Conservation (phyloP, 2,797 vertebrate genomes). For the Miichthys miiuy region DNA sequence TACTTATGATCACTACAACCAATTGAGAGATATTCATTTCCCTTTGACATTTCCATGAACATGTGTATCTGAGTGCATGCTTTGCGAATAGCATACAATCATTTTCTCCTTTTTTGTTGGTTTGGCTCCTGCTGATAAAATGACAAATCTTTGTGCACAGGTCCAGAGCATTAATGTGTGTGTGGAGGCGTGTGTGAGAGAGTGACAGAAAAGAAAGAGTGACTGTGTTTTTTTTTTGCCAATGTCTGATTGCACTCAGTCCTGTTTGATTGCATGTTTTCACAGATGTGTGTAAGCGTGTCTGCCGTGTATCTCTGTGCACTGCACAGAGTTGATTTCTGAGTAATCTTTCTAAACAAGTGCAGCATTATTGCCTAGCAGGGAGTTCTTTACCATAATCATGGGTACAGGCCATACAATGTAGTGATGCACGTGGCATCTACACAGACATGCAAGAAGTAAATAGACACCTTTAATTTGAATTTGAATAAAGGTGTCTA, state of each 20-base stretch:
- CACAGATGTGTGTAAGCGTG: neutral
- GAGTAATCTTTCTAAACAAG: constrained; percentile 14
- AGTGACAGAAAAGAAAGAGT: neutral
- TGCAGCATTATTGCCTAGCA: neutral
- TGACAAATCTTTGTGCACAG: constrained; percentile 20
- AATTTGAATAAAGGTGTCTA: no score
- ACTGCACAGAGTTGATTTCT: constrained; percentile 35
- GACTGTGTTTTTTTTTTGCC: constrained; percentile 23
- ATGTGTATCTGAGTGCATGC: constrained; percentile 31
- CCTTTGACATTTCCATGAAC: constrained; percentile 56
- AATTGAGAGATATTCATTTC: constrained; percentile 43
- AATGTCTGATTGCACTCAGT: constrained; percentile 41
- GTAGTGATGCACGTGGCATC: neutral
- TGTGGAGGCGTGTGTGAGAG: neutral
- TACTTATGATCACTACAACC: constrained; percentile 15
- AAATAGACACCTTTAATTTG: no score
- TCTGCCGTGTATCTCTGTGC: constrained; percentile 27
- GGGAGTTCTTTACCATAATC: neutral
- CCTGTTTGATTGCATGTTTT: constrained; percentile 53
- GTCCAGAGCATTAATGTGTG: neutral
- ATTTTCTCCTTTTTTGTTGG: constrained; percentile 37
- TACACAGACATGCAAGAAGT: no score
- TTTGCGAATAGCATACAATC: constrained; percentile 31
- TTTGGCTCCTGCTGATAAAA: constrained; percentile 39
- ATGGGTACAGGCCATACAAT: neutral